phyloP scores from a whole-genome alignment of 1,140 invertebrate species.

The Aporrectodea caliginosa region DNA sequence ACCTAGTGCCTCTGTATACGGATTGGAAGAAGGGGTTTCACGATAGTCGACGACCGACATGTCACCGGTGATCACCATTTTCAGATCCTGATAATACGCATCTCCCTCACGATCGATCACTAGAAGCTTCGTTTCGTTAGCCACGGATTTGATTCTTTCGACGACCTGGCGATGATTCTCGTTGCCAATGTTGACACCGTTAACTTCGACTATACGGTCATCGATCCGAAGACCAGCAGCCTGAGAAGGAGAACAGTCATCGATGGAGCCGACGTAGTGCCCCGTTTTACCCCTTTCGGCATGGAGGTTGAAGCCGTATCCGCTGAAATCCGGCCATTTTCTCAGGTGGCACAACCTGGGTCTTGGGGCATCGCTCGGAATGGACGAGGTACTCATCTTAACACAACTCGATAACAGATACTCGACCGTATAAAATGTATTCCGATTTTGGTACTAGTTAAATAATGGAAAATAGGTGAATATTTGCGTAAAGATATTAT shows the following conservation, averaged over 20 bases:
- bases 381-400: too few species aligned
- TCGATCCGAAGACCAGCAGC: constrained; percentile 79
- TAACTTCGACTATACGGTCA: constrained; percentile 77
- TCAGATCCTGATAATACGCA: constrained; percentile 67
- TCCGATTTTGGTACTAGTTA: too few species aligned
- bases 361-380: neutral
- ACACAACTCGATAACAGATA: too few species aligned
- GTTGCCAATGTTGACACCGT: constrained; percentile 69
- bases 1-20: neutral
- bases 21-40: neutral
- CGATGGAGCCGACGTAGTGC: constrained; percentile 96
- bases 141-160: constrained; percentile 66
- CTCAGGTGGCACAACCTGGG: constrained; percentile 46
- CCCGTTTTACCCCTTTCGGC: constrained; percentile 90
- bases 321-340: constrained; percentile 89
- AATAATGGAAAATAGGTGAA: too few species aligned
- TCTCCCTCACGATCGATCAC: constrained; percentile 79
- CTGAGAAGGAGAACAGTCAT: constrained; percentile 85
- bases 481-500: too few species aligned
- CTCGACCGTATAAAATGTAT: too few species aligned
- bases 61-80: constrained; percentile 63
- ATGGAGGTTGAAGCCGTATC: constrained; percentile 97
- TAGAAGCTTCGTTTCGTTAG: constrained; percentile 79
- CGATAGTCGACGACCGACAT: constrained; percentile 46
- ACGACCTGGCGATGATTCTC: constrained; percentile 85